Conservation (phyloP, 1,140 invertebrate species). For the Periplaneta americana region DNA sequence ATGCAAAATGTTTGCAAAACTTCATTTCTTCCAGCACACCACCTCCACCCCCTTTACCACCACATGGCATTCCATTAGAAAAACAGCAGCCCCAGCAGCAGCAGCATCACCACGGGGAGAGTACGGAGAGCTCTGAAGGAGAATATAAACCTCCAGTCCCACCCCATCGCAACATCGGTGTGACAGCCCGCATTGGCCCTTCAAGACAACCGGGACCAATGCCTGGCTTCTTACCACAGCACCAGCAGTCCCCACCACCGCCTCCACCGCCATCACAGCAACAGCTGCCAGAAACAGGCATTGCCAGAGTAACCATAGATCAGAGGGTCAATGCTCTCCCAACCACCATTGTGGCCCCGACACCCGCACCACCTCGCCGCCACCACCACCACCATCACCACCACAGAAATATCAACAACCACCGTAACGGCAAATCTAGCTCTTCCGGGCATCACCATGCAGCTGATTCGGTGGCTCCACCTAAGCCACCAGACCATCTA, state of each 20-base stretch:
- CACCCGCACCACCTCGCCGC: conserved; percentile 13
- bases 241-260: conserved; percentile 17
- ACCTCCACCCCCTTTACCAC: conserved; percentile 47
- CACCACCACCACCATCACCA: conserved; percentile 7
- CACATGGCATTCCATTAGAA: conserved; percentile 39
- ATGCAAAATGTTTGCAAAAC: not conserved
- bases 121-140: conserved; percentile 31
- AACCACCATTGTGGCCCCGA: conserved; percentile 15
- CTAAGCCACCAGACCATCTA: not conserved
- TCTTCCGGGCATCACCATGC: not conserved
- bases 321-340: conserved; percentile 11
- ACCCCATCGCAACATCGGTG: conserved; percentile 69
- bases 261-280: conserved; percentile 33
- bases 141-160: conserved; percentile 81
- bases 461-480: not conserved
- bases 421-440: not conserved
- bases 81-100: not conserved
- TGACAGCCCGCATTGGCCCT: conserved; percentile 30
- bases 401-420: not conserved
- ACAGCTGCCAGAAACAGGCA: not conserved
- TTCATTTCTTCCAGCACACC: conserved; percentile 12
- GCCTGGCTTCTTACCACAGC: conserved; percentile 13
- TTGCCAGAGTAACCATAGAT: not conserved
- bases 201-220: not conserved
- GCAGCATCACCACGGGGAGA: not conserved